Conservation (phyloP, 1,140 invertebrate species). For the Radopholus similis region DNA sequence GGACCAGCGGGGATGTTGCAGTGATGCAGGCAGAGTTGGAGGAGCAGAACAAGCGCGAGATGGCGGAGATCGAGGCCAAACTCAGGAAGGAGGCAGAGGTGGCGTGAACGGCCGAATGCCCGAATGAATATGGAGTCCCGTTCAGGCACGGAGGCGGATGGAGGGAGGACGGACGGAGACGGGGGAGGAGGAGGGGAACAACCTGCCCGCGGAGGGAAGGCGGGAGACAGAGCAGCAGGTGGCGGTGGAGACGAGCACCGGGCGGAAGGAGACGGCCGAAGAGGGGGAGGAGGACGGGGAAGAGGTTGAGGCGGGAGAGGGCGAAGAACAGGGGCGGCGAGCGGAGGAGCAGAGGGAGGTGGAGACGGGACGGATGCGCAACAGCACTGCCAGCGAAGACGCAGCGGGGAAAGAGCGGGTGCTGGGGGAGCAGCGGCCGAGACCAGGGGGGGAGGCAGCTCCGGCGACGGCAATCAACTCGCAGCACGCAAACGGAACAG, state of each 20-base stretch:
- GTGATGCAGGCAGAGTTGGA: constrained; percentile 43
- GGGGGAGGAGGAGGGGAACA: too few relatives aligned
- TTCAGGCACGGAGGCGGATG: too few relatives aligned
- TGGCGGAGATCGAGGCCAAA: constrained; percentile 45
- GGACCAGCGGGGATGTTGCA: background rate
- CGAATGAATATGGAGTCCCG: background rate
- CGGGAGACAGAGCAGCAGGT: too few relatives aligned
- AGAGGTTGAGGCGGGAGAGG: background rate
- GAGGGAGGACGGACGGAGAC: too few relatives aligned
- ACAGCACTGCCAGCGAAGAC: background rate
- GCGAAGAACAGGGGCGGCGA: background rate
- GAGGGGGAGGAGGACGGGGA: background rate
- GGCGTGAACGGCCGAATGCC: background rate
- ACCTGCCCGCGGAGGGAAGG: too few relatives aligned
- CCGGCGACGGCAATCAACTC: background rate
- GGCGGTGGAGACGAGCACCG: too few relatives aligned
- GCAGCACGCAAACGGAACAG: background rate
- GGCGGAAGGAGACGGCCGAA: background rate
- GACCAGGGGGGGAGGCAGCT: background rate
- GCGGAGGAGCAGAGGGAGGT: background rate
- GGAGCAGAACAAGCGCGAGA: constrained; percentile 43
- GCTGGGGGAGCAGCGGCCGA: background rate
- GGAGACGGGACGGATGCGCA: too few relatives aligned
- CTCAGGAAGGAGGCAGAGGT: constrained; percentile 17
- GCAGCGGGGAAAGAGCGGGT: background rate